Evolutionary conservation across 2,888 invertebrate genomes (phyloP).

Genomic region (Erebia aethiops): DNA sequence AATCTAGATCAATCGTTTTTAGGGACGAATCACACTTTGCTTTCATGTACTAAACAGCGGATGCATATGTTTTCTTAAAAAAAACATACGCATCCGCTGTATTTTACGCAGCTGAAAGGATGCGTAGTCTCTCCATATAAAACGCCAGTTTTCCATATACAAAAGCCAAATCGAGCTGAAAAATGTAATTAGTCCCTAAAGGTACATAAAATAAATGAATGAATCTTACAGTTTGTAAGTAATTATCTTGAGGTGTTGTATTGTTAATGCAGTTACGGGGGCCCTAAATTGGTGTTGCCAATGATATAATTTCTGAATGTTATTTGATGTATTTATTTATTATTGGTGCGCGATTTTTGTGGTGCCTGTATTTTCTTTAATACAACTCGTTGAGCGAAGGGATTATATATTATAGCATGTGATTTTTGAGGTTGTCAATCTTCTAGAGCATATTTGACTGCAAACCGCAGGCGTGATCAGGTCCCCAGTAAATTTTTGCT

Average conservation of each 20-base stretch:
- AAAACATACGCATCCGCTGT: no score
- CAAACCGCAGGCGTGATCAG: no score
- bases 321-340: slow-evolving; percentile 1
- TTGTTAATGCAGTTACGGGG: neutral
- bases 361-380: slow-evolving; percentile 1
- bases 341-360: slow-evolving; percentile 3
- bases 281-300: neutral
- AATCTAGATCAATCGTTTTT: neutral
- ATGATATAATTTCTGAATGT: neutral
- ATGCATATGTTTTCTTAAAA: no score
- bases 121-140: no score
- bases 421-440: neutral
- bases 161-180: no score
- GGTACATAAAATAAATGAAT: neutral
- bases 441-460: neutral
- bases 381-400: neutral
- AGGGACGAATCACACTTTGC: no score
- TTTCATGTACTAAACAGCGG: no score
- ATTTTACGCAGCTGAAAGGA: no score
- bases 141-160: no score
- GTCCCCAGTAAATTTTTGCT: no score
- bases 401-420: neutral
- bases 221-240: neutral
- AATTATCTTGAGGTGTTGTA: neutral
- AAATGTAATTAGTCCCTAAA: neutral